phyloP scores from a whole-genome alignment of 2,888 invertebrate genomes.

The Glyphotaelius pellucidus region DNA sequence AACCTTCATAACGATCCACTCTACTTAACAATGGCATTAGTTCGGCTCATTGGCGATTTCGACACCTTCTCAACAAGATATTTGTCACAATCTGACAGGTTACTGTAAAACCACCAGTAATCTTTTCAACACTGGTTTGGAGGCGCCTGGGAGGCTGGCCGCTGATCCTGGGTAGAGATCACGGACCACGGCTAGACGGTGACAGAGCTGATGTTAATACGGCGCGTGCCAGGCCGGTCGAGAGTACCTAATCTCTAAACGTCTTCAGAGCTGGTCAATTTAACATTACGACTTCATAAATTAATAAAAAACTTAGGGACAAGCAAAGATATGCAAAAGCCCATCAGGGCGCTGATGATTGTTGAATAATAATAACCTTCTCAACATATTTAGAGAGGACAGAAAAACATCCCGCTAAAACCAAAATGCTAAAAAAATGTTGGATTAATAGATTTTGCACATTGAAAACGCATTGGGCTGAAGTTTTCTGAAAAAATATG shows the following conservation, averaged over 20 bases:
- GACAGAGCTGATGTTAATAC: background rate
- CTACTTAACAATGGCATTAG: background rate
- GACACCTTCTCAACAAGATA: slow-evolving; percentile 20
- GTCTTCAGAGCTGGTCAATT: background rate
- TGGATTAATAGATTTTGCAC: background rate
- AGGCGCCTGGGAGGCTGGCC: slow-evolving; percentile 19
- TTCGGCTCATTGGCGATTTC: slow-evolving; percentile 22
- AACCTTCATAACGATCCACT: background rate
- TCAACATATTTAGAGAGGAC: no score
- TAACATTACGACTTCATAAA: no score
- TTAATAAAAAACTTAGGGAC: no score
- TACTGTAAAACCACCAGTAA: slow-evolving; percentile 14
- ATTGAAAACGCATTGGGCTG: no score
- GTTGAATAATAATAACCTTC: no score
- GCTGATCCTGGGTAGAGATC: background rate
- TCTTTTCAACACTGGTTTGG: slow-evolving; percentile 20
- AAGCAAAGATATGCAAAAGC: no score
- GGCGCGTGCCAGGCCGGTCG: slow-evolving; percentile 27
- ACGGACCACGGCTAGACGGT: slow-evolving; percentile 25
- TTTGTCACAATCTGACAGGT: slow-evolving; percentile 20
- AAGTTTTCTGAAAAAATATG: no score
- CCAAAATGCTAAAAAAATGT: no score
- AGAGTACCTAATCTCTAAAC: background rate
- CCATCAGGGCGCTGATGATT: no score
- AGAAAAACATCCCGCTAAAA: no score